Evolutionary conservation across 2,797 vertebrate species (phyloP), one percentile per base, ranked within the genome.

Genomic region (Notoglanidium macrostoma): DNA sequence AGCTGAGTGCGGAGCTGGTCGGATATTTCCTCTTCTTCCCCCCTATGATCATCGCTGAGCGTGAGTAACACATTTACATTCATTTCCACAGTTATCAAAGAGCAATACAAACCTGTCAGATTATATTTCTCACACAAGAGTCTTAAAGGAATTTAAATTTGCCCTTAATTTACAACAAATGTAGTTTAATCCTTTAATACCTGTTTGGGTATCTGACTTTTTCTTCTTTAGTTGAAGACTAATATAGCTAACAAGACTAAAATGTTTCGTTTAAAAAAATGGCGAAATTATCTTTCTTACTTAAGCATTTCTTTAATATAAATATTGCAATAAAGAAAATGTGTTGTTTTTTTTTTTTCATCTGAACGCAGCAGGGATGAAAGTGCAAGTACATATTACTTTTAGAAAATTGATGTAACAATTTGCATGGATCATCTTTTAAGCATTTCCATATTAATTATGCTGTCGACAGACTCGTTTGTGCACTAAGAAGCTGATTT

Each of bases 1-100:
- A 98, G 93, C 96, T 99, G 91, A 98, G 97, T 0, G 97, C 98
- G 1, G 98, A 99, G 92, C 95, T 99, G 91, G 97, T 99, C 88
- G 98, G 98, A 46, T 99, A 99, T 95, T 99, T 99, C 77, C 97
- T 99, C 86, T 97, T 97, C 93, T 99, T 97, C 93, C 98, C 98
- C 0, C 98, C 98, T 0, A 96, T 98, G 91, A 95, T 97, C 92
- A 99, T 99, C 5, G 98, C 98, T 1, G 98, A 99, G 93, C 97
- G 98, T 99, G 95, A 96, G 97, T 95, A 78, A 78, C 74, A 67
- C 61, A n/a, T 85, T 83, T 68, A 8, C 11, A 15, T 68, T 83
- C 46, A 49, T 83, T 83, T 67, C 80, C n/a, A 32, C 40, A n/a
- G 26, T 29, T 5, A n/a, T 29, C 26, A 82, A 82, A 82, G 11